Percentiles rank a stretch among this genome's conserved stretches.
Evolutionary conservation across 92 coral and sea anemone species (phyloP).

Genomic region (Isaurus tuberculatus): DNA sequence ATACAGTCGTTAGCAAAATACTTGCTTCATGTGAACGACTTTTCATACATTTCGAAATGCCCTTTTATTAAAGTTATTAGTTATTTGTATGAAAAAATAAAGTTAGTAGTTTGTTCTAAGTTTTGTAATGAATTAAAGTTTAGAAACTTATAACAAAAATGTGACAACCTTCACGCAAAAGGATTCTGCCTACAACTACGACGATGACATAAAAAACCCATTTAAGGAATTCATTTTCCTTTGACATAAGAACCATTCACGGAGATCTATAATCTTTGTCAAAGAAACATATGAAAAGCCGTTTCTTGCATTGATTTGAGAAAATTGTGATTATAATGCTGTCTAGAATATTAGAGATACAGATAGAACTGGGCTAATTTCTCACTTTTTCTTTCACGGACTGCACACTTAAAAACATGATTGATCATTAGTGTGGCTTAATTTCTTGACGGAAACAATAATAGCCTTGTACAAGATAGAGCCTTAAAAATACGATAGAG

Average conservation of each 20-base stretch:
- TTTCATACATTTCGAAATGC: not conserved
- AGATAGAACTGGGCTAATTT: not conserved
- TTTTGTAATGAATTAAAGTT: too few relatives aligned
- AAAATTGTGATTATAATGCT: not conserved
- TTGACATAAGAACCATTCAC: not conserved
- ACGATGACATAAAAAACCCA: conserved; percentile 14
- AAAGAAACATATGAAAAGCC: not conserved
- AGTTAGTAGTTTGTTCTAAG: too few relatives aligned
- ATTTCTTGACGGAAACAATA: not conserved
- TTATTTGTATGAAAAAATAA: too few relatives aligned
- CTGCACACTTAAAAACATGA: not conserved
- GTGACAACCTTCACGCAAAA: not conserved
- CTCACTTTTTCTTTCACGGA: not conserved
- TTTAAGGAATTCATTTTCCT: not conserved
- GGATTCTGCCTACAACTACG: not conserved
- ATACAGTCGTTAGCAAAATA: not conserved
- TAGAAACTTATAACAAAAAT: not conserved
- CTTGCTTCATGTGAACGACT: not conserved
- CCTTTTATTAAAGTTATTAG: too few relatives aligned
- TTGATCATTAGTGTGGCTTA: not conserved
- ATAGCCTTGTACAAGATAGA: not conserved
- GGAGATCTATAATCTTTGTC: not conserved
- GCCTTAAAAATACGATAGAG: not conserved
- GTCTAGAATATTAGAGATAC: not conserved
- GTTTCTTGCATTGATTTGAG: not conserved